Base-by-base conservation (phyloP, 92 coral and sea anemone genomes). In the Porites lobata region DNA sequence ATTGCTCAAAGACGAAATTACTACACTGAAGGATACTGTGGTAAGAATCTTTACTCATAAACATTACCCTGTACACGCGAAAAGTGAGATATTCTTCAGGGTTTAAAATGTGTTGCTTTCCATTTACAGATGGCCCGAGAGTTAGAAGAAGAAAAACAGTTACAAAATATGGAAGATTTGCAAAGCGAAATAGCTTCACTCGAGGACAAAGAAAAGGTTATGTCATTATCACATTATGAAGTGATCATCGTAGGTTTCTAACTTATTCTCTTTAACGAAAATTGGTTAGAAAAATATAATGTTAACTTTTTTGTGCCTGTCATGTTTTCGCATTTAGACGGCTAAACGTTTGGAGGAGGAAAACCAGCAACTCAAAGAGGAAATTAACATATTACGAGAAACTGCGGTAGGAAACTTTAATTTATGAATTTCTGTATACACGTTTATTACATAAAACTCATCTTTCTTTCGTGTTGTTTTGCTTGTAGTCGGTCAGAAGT, bases 291-390 rank as follows among this genome's bases (percentile, higher is more conserved):
- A 62, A 83, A 70, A 83, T 19, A 83, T 47, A 38, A 38, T 4
- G 47, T 38, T 38, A 7, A 38, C 47, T 38, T 3, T 38, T 38
- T 4, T 38, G 32, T 29, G 4, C 47, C 47, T 38, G 6, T 38
- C 6, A 7, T 38, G 47, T 38, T 38, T 38, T 38, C 47, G 7
- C 47, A 38, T 38, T 4, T 38, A 38, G 47, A 38, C 47, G 47
- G 47, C 47, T 4, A 38, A 38, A 38, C 4, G 47, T 38, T 38
- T 38, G 47, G 47, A 4, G 47, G 47, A 38, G 47, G 47, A 38
- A 38, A 38, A 38, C 72, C 17, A 72, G 52, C 22, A 21, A 24
- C 72, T 83, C 64, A 72, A 71, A 73, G 87, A 83, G 56, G 79
- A 83, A 15, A 58, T 72, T 20, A 47, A 58, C n/a, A 58, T 57